Percentiles rank a stretch among this genome's conserved stretches.
phyloP scores from a whole-genome alignment of 2,888 invertebrate species.

The Athetis lepigone region DNA sequence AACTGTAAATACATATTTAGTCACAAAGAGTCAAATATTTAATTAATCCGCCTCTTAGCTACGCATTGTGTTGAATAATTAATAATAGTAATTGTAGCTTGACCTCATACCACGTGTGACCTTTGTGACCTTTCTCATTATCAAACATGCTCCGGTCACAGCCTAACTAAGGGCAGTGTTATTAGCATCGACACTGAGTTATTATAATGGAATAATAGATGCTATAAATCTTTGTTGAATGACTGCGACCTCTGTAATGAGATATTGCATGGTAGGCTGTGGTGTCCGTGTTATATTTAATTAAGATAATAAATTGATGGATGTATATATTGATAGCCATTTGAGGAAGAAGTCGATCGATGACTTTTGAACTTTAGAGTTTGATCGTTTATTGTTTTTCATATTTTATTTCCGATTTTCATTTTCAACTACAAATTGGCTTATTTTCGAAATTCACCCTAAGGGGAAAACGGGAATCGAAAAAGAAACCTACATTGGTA shows the following conservation, averaged over 20 bases:
- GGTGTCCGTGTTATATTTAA: background rate
- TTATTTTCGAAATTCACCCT: no score
- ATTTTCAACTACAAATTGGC: no score
- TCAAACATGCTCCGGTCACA: conserved; percentile 51
- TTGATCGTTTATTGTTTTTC: background rate
- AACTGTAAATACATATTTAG: conserved; percentile 9
- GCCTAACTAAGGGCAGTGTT: conserved; percentile 53
- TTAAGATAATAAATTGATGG: no score
- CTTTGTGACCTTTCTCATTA: conserved; percentile 57
- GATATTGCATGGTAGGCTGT: conserved; percentile 32
- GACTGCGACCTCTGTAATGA: conserved; percentile 44
- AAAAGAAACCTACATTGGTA: no score
- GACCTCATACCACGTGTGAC: conserved; percentile 51
- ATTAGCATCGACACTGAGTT: conserved; percentile 64
- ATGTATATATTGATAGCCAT: background rate
- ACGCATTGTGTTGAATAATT: conserved; percentile 49
- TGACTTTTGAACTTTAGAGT: background rate
- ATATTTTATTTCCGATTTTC: no score
- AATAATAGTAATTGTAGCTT: conserved; percentile 52
- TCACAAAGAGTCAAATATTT: conserved; percentile 26
- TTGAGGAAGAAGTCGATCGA: background rate
- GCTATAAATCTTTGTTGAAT: conserved; percentile 59
- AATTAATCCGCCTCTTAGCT: conserved; percentile 44
- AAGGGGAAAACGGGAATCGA: no score
- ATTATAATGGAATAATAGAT: conserved; percentile 65